Evolutionary conservation across 2,797 vertebrate genomes (phyloP), one percentile per base, ranked within the genome.

Genomic region (Etheostoma perlongum): DNA sequence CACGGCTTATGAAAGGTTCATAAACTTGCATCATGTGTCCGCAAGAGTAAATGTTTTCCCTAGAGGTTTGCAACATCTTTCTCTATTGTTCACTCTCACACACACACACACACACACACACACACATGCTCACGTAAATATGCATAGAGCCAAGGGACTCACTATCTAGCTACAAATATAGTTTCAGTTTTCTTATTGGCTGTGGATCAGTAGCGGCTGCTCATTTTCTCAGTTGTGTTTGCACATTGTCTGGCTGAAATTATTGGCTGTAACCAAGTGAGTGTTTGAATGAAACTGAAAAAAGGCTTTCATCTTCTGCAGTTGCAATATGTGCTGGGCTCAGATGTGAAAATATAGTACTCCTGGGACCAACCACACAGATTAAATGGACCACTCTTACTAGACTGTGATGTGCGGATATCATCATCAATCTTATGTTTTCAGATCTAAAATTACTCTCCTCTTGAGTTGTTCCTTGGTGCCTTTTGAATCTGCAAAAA

Each of bases 181-280:
- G 63, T 73, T 71, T 74, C n/a, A 10, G 63, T 57, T 57, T 72
- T 52, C 48, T 58, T 73, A 60, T 67, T 80, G 76, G 80, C 76
- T 66, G 64, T 60, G 67, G 67, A 76, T 87, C 60, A 66, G 84
- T 58, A 76, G 54, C 25, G 8, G 52, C 68, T 85, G 82, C 62
- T 91, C 47, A 54, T 88, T 89, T 90, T 89, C 83, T 86, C 86
- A 87, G 85, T 88, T 89, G 60, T 85, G 52, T 78, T 88, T 59
- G 65, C 88, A 89, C 81, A 55, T 85, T 85, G 87, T 76, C 78
- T 80, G 80, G 70, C 81, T 81, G 68, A 84, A 85, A 85, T 83
- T 52, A 60, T 66, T 59, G 76, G 72, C 73, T 84, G 58, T 75
- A 75, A 84, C 64, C 52, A 33, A 84, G 46, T 40, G n/a, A 75